Evolutionary conservation across 2,888 invertebrate genomes (phyloP), one percentile per base, ranked within the genome.

Genomic region (Digitonthophagus gazella): DNA sequence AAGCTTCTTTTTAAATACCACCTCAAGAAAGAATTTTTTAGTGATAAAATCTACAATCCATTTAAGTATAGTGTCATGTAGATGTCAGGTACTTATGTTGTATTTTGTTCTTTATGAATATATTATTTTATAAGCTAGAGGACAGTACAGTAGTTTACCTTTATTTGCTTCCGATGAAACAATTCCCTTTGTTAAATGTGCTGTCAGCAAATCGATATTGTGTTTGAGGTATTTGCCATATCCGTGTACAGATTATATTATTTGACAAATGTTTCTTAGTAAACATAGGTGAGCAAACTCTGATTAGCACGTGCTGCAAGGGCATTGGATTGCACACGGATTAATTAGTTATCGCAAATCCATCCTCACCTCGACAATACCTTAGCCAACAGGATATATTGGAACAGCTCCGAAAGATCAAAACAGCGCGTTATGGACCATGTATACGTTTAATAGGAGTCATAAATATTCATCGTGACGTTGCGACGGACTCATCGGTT

Each of bases 401-500:
- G 14, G 14, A n/a, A n/a, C n/a, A 1, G 1, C n/a, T 2, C 16
- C 57, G 57, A 57, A 15, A 16, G 16, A 3, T 14, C 57, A n/a
- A 57, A 57, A 57, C 16, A 16, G n/a, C 14, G n/a, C 57, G 16
- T 57, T 57, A 57, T n/a, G 57, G 1, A 57, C 16, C 16, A 14
- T 1, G 57, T 11, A n/a, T 57, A 57, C 57, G 57, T 57, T 57
- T 57, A 57, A 57, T 57, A 5, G 16, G 14, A 1, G 15, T 57
- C 57, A 57, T 57, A 57, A 57, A 57, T 57, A 57, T 57, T 57
- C 57, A 57, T 16, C 16, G 16, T 57, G 16, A 57, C 57, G 57
- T 57, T 15, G 15, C 1, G 1, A 15, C 16, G 15, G 6, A 16
- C 16, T 57, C 57, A 57, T 57, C 16, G 15, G 57, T 57, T 14